A percentile compares a stretch with the other conserved stretches of the same genome.
These are phyloP conservation scores for Leucoraja erinaceus DNA, from an alignment of 2,113 vertebrate species.

Conservation along the genomic window DNA sequence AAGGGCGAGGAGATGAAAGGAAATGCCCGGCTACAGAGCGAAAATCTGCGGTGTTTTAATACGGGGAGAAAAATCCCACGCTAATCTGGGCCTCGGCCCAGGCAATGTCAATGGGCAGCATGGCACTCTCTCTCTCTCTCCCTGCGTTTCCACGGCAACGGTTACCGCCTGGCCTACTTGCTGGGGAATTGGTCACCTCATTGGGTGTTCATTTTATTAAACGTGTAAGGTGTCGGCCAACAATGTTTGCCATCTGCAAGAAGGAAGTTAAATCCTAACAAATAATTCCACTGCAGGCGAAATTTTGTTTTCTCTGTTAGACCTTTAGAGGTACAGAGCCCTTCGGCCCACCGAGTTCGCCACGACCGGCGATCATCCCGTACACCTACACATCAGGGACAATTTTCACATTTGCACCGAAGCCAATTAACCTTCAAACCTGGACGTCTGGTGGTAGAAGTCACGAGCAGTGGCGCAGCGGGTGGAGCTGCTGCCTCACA, in stretches of 20 bases:
- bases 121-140: background rate
- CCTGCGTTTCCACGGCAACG: background rate
- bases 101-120: background rate
- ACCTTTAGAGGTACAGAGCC: too few relatives aligned
- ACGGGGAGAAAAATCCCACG: background rate
- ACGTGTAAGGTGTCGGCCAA: background rate
- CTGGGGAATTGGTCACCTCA: background rate
- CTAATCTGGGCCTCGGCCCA: background rate
- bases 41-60: constrained; percentile 14
- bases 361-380: too few relatives aligned
- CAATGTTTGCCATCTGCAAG: background rate
- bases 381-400: too few relatives aligned
- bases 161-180: background rate
- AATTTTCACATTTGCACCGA: too few relatives aligned
- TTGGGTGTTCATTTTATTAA: background rate
- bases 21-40: background rate
- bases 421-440: too few relatives aligned
- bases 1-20: background rate
- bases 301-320: too few relatives aligned
- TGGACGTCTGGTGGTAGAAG: too few relatives aligned
- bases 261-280: background rate
- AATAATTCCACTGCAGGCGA: background rate
- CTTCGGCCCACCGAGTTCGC: too few relatives aligned
- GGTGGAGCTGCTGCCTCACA: too few relatives aligned
- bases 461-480: too few relatives aligned